Conservation (phyloP, 1,140 invertebrate species). For the Ceratina calcarata region DNA sequence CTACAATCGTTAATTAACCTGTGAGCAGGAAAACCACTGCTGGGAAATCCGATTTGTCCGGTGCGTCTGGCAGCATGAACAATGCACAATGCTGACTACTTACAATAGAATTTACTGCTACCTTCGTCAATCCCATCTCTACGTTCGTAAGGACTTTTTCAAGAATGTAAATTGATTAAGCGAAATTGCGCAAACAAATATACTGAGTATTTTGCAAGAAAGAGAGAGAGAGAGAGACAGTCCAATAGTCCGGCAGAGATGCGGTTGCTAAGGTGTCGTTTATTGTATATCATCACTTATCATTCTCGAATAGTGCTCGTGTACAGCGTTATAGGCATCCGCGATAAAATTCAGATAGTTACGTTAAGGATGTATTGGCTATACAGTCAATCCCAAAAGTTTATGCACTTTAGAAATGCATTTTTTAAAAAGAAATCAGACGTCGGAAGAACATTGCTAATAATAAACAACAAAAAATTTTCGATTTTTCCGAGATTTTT, state of each 20-base stretch:
- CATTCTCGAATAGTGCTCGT: neutral
- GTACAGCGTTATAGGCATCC: neutral
- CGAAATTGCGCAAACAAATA: neutral
- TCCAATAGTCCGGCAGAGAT: conserved; percentile 20
- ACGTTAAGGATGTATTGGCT: no score
- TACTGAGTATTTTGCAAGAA: neutral
- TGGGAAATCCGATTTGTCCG: conserved; percentile 75
- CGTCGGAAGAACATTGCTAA: no score
- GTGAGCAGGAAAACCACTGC: conserved; percentile 75
- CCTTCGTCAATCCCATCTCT: conserved; percentile 34
- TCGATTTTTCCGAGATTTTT: no score
- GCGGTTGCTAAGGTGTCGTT: conserved; percentile 26
- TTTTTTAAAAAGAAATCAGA: no score
- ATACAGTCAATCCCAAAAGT: no score
- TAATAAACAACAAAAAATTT: no score
- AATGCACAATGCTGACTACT: conserved; percentile 49
- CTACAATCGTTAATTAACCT: conserved; percentile 78
- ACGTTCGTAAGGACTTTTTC: conserved; percentile 18
- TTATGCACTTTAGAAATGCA: no score
- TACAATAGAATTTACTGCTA: conserved; percentile 34
- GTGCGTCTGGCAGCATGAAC: conserved; percentile 74
- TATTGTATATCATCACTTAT: conserved; percentile 17
- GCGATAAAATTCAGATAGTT: neutral
- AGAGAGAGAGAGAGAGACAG: neutral
- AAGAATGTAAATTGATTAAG: conserved; percentile 1